Evolutionary conservation across 2,888 invertebrate genomes (phyloP).

Genomic region (Pharmacophagus antenor): DNA sequence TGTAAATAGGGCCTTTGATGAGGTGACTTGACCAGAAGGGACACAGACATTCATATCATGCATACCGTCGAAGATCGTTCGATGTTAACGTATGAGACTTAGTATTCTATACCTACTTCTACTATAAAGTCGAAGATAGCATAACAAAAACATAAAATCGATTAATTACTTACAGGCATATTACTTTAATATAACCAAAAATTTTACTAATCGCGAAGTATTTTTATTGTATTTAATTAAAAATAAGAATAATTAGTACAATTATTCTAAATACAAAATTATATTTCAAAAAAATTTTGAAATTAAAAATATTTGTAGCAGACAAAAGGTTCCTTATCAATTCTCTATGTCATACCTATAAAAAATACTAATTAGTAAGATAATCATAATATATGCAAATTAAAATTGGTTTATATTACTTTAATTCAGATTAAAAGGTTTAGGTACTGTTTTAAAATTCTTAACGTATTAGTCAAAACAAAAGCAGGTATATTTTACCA

Average conservation of each 20-base stretch:
- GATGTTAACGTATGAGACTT: constrained; percentile 5
- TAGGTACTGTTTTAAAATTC: background rate
- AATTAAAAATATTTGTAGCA: too few relatives aligned
- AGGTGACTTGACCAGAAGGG: constrained; percentile 39
- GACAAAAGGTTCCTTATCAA: too few relatives aligned
- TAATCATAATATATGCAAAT: background rate
- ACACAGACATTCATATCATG: constrained; percentile 14
- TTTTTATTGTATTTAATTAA: too few relatives aligned
- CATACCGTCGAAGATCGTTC: background rate
- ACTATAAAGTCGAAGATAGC: background rate
- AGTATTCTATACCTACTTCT: background rate
- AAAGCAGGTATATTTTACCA: background rate
- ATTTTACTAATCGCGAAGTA: too few relatives aligned
- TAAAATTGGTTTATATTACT: background rate
- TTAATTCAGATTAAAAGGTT: background rate
- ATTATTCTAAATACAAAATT: too few relatives aligned
- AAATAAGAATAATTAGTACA: too few relatives aligned
- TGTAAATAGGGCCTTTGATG: constrained; percentile 54
- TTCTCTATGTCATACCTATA: too few relatives aligned
- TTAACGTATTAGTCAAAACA: background rate
- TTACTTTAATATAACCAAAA: too few relatives aligned
- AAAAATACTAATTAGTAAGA: too few relatives aligned
- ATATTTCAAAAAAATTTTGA: too few relatives aligned
- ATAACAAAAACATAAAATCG: background rate
- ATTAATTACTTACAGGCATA: background rate